Percentiles rank a stretch among this genome's conserved stretches.
These are phyloP conservation scores for Sinodicranocentrus sp. DNA, from an alignment of 2,888 invertebrate species.

Conservation along the genomic window DNA sequence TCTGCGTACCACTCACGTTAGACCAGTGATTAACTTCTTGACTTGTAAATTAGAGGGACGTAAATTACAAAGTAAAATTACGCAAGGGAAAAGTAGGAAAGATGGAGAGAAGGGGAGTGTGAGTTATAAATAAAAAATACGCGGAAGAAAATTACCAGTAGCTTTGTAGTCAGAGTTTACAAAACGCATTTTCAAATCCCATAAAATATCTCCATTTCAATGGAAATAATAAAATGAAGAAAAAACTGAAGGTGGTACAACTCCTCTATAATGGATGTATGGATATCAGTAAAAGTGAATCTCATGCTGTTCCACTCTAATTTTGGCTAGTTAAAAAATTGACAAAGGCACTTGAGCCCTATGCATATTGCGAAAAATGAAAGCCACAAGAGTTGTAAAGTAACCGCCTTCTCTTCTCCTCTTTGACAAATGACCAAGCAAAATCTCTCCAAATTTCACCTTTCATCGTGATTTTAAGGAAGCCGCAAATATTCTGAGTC, in stretches of 20 bases:
- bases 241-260: slow-evolving; percentile 30
- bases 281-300: slow-evolving; percentile 27
- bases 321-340: slow-evolving; percentile 36
- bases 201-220: not conserved
- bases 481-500: slow-evolving; percentile 12
- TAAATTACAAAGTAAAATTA: not conserved
- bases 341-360: slow-evolving; percentile 1
- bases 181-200: not conserved
- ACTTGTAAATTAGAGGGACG: not conserved
- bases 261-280: slow-evolving; percentile 9
- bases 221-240: slow-evolving; percentile 15
- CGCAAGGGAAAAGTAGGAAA: not conserved
- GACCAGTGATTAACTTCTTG: not conserved
- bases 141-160: not conserved
- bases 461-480: slow-evolving; percentile 43
- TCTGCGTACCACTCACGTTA: no score
- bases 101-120: not conserved
- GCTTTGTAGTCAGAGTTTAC: not conserved
- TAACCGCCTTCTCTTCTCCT: slow-evolving; percentile 36
- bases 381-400: slow-evolving; percentile 25
- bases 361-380: no score
- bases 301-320: slow-evolving; percentile 39
- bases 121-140: not conserved
- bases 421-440: slow-evolving; percentile 52
- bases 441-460: slow-evolving; percentile 49